Conservation (phyloP, 2,113 vertebrate genomes). For the Eptatretus burgeri region DNA sequence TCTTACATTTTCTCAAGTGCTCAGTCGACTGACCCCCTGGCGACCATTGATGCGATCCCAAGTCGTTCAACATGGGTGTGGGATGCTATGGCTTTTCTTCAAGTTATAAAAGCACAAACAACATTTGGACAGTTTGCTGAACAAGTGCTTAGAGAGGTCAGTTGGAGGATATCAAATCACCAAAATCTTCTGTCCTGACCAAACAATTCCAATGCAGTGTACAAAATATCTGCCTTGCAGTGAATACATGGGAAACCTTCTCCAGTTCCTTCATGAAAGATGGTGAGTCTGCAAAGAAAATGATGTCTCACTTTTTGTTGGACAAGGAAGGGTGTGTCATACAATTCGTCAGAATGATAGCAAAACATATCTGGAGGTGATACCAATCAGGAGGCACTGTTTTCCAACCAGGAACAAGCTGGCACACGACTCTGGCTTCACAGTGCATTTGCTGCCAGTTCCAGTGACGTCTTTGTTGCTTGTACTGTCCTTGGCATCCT, state of each 20-base stretch:
- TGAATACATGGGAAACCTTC: too few relatives aligned
- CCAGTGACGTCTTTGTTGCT: constrained; percentile 4
- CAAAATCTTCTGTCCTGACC: too few relatives aligned
- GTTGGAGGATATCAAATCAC: too few relatives aligned
- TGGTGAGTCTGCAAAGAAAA: not conserved
- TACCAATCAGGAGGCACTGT: not conserved
- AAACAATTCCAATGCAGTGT: too few relatives aligned
- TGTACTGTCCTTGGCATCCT: too few relatives aligned
- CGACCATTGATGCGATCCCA: not conserved
- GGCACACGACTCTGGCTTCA: not conserved
- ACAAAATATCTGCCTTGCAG: too few relatives aligned
- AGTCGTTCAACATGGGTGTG: not conserved
- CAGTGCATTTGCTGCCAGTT: constrained; percentile 4
- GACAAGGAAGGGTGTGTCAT: not conserved
- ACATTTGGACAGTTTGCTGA: too few relatives aligned
- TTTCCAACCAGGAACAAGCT: constrained; percentile 2
- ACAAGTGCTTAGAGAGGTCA: too few relatives aligned
- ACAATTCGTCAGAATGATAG: too few relatives aligned
- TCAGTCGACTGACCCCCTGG: not conserved
- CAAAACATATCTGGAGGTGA: not conserved
- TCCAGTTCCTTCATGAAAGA: too few relatives aligned
- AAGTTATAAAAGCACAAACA: constrained; percentile 1
- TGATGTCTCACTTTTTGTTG: not conserved
- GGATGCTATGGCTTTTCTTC: not conserved
- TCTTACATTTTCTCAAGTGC: not conserved